Conservation (phyloP, 2,888 invertebrate species). For the Acronicta alni region DNA sequence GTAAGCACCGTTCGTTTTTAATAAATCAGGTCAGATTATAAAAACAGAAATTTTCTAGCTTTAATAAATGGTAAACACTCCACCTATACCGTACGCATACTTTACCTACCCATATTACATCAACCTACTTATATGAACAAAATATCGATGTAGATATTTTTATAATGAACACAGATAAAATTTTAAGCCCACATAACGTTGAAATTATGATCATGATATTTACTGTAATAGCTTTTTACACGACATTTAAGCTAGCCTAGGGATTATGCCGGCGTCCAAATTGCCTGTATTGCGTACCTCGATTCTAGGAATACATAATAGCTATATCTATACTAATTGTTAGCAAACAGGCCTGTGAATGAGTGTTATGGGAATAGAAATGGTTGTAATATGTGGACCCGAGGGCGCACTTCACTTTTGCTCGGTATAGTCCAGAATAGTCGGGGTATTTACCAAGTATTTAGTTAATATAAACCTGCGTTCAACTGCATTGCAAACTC, state of each 20-base stretch:
- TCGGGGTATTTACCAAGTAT: constrained; percentile 44
- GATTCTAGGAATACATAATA: constrained; percentile 29
- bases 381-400: constrained; percentile 40
- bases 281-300: constrained; percentile 9
- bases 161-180: constrained; percentile 5
- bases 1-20: too few relatives aligned
- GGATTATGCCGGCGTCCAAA: constrained; percentile 16
- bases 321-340: constrained; percentile 46
- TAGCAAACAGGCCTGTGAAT: constrained; percentile 36
- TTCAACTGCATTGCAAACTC: constrained; percentile 14
- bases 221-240: constrained; percentile 2
- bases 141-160: background rate
- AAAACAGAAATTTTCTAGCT: too few relatives aligned
- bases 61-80: too few relatives aligned
- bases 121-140: background rate
- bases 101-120: background rate
- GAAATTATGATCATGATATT: constrained; percentile 4
- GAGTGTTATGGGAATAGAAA: constrained; percentile 41
- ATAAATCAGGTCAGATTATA: too few relatives aligned
- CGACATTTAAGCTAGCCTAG: constrained; percentile 18
- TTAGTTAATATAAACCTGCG: constrained; percentile 49
- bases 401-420: constrained; percentile 51
- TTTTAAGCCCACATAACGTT: background rate
- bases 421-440: constrained; percentile 56
- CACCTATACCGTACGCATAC: background rate